A percentile compares a stretch with the other conserved stretches of the same genome.
Conservation (phyloP, 1,140 invertebrate species). For the Saxidomus purpurata region DNA sequence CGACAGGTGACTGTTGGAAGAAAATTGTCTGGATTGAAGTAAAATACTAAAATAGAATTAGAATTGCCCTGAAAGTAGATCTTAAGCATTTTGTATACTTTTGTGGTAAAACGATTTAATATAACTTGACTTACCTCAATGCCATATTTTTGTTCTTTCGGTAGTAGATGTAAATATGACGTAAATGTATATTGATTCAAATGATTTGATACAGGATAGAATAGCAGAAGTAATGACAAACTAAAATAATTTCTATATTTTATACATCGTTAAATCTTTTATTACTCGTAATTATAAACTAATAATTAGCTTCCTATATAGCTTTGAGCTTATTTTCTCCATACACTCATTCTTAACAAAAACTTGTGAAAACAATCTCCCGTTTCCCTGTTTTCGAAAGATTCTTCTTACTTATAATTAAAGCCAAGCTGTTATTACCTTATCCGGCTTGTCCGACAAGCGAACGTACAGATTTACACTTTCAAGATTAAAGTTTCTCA, state of each 20-base stretch:
- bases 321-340: too few relatives aligned
- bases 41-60: not conserved
- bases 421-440: not conserved
- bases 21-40: not conserved
- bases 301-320: too few relatives aligned
- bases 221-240: not conserved
- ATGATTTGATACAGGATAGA: not conserved
- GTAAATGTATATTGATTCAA: not conserved
- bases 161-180: not conserved
- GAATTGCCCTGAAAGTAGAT: not conserved
- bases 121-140: not conserved
- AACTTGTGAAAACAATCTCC: not conserved
- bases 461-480: too few relatives aligned
- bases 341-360: not conserved
- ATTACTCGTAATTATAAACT: conserved; percentile 2
- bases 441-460: not conserved
- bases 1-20: not conserved
- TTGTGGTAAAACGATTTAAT: too few relatives aligned
- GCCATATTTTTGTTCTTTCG: not conserved
- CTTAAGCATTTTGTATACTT: not conserved
- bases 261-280: not conserved
- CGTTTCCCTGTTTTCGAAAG: not conserved
- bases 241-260: not conserved
- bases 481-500: too few relatives aligned
- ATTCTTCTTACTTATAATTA: not conserved